A percentile compares a stretch with the other conserved stretches of the same genome.
Evolutionary conservation across 1,140 invertebrate genomes (phyloP).

Genomic region (Maniola jurtina): DNA sequence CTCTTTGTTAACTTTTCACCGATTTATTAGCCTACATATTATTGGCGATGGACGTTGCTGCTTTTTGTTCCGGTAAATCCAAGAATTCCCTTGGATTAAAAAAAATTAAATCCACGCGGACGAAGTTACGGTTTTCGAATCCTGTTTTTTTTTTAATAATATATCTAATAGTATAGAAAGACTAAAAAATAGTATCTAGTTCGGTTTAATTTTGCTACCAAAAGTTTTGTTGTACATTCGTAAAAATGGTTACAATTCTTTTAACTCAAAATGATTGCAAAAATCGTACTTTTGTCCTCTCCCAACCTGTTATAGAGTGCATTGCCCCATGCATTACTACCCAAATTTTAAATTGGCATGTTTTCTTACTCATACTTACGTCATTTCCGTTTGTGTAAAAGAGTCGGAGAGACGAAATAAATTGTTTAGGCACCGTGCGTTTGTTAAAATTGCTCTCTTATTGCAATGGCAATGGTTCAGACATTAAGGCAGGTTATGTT

Average conservation of each 20-base stretch:
- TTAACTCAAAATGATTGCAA: conserved; percentile 63
- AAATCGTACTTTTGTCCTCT: conserved; percentile 75
- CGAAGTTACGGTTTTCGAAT: too few relatives aligned
- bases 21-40: too few relatives aligned
- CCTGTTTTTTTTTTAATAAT: too few relatives aligned
- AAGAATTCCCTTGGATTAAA: too few relatives aligned
- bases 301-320: conserved; percentile 67
- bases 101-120: too few relatives aligned
- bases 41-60: too few relatives aligned
- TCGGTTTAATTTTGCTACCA: neutral
- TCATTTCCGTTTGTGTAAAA: conserved; percentile 33
- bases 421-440: conserved; percentile 52
- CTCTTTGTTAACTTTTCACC: too few relatives aligned
- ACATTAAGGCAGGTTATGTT: conserved; percentile 74
- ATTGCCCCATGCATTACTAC: conserved; percentile 62
- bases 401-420: conserved; percentile 39
- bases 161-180: too few relatives aligned
- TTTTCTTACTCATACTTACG: conserved; percentile 50
- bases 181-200: neutral
- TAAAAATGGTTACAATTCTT: conserved; percentile 25
- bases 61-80: too few relatives aligned
- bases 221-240: neutral
- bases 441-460: conserved; percentile 55
- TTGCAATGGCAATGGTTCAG: conserved; percentile 57
- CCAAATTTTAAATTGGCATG: conserved; percentile 66